These are phyloP conservation scores for Archaeoteleia sp. DNA, from an alignment of 2,888 invertebrate species.

Conservation along the genomic window DNA sequence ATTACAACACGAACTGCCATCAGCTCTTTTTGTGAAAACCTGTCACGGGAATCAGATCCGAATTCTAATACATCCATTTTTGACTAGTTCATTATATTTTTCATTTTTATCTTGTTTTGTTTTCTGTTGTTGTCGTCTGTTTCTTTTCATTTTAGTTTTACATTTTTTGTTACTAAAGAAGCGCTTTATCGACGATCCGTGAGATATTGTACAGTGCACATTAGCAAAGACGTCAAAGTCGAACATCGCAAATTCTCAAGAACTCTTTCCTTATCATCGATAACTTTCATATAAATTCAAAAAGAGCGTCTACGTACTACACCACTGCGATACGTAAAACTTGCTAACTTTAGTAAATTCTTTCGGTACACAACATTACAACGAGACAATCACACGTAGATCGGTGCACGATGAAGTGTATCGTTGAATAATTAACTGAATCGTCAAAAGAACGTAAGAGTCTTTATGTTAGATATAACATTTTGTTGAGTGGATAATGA, in stretches of 20 bases:
- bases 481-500: too few species aligned
- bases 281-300: constrained; percentile 17
- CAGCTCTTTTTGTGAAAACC: constrained; percentile 24
- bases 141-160: not conserved
- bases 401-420: constrained; percentile 7
- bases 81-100: not conserved
- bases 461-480: too few species aligned
- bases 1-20: constrained; percentile 21
- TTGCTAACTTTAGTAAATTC: constrained; percentile 24
- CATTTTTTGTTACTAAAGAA: not conserved
- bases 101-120: not conserved
- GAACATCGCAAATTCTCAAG: constrained; percentile 2
- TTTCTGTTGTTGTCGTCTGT: not conserved
- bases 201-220: constrained; percentile 5
- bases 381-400: constrained; percentile 10
- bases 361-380: constrained; percentile 43
- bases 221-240: constrained; percentile 5
- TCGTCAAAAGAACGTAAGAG: too few species aligned
- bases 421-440: too few species aligned
- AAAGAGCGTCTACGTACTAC: constrained; percentile 21
- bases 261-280: not conserved
- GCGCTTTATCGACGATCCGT: constrained; percentile 5
- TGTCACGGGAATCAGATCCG: constrained; percentile 12
- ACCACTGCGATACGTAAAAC: constrained; percentile 19
- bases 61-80: not conserved